phyloP scores from a whole-genome alignment of 2,888 invertebrate species.

The Limnephilus rhombicus region DNA sequence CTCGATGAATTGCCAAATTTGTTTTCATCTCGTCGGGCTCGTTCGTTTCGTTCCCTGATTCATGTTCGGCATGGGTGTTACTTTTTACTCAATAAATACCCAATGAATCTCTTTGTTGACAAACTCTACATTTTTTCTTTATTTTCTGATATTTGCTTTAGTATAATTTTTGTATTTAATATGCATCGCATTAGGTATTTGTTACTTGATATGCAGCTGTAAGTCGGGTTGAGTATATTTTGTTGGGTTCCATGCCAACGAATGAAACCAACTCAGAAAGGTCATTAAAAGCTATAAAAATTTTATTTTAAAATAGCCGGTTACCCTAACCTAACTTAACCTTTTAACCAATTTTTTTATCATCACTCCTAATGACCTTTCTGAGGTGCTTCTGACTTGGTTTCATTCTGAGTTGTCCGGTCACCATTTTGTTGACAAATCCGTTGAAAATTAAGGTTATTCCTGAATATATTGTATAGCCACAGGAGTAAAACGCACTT shows the following conservation, averaged over 20 bases:
- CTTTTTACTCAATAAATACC: slow-evolving; percentile 22
- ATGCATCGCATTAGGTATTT: no score
- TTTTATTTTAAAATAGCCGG: no score
- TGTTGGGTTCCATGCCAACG: no score
- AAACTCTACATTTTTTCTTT: neutral
- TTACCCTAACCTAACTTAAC: no score
- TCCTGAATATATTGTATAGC: neutral
- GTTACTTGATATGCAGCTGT: no score
- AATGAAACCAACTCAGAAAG: no score
- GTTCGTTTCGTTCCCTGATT: slow-evolving; percentile 25
- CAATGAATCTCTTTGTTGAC: neutral
- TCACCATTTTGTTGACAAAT: no score
- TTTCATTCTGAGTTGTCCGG: no score
- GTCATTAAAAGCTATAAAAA: no score
- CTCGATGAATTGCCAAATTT: slow-evolving; percentile 19
- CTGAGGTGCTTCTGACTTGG: no score
- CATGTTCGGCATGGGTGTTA: slow-evolving; percentile 3
- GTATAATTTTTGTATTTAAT: neutral
- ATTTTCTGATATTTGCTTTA: neutral
- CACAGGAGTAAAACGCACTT: neutral
- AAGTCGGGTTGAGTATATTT: neutral
- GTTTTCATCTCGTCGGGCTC: slow-evolving; percentile 18
- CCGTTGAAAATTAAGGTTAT: neutral
- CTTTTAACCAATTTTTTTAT: no score
- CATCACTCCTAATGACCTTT: no score